A percentile compares a stretch with the other conserved stretches of the same genome.
These are phyloP conservation scores for Erythrolamprus reginae DNA, from an alignment of 2,113 vertebrate species.

Conservation along the genomic window DNA sequence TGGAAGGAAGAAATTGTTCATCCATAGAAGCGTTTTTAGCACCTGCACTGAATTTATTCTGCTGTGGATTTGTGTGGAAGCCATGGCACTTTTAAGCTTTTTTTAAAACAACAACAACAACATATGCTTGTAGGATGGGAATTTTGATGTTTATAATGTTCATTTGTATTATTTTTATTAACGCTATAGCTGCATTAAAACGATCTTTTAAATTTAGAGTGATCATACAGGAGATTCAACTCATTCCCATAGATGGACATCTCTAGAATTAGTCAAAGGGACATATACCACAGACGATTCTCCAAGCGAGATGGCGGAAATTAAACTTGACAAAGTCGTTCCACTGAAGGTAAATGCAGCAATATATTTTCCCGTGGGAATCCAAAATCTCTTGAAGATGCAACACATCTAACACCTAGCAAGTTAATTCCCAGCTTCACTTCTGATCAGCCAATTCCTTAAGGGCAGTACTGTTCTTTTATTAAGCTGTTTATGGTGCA, in stretches of 20 bases:
- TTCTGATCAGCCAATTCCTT: neutral
- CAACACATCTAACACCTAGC: neutral
- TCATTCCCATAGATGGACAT: slow-evolving; percentile 97
- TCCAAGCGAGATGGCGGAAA: slow-evolving; percentile 94
- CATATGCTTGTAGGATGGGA: neutral
- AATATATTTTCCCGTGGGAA: neutral
- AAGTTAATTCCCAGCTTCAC: neutral
- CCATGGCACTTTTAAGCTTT: neutral
- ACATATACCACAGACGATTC: slow-evolving; percentile 98
- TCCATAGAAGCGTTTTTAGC: neutral
- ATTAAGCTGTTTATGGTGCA: neutral
- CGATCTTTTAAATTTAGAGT: slow-evolving; percentile 70
- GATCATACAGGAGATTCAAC: slow-evolving; percentile 92
- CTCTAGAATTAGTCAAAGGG: slow-evolving; percentile 93
- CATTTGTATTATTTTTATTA: neutral
- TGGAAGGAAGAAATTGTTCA: neutral
- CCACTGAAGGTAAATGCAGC: slow-evolving; percentile 85
- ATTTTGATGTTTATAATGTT: neutral
- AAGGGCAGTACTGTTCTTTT: neutral
- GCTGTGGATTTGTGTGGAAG: neutral
- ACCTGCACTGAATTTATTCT: neutral
- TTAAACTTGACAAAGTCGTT: slow-evolving; percentile 94
- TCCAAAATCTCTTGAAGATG: neutral
- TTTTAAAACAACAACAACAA: too few species aligned
- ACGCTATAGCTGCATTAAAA: neutral